Base-by-base conservation (phyloP, 2,113 vertebrate genomes). In the Varanus salvator region DNA sequence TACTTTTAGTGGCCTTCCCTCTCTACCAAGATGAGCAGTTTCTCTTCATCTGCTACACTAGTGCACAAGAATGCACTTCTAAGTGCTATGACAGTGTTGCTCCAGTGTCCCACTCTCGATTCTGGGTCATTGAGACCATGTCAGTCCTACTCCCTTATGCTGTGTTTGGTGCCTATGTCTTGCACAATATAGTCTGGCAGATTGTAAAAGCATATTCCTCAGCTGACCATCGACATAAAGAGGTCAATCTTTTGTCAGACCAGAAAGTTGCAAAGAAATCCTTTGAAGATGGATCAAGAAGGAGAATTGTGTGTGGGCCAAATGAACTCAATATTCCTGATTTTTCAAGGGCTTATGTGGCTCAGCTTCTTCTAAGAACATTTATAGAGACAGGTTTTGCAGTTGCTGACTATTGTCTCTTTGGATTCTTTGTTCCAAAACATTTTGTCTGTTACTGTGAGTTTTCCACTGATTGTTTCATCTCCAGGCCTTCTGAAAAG, bases 401-500 rank as follows among this genome's bases (percentile, higher is more conserved):
- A 21, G 96, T 95, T 31, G 96, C 96, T 14, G 98, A 99, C 8
- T 99, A 99, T 92, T 97, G 98, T 23, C 95, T 99, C 57, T 99
- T 98, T 68, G 98, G 99, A 0, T 98, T 99, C 93, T 91, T 97
- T 93, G 97, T 98, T 92, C 98, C 98, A 0, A 97, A 96, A 60
- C 95, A 96, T 8, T 98, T 98, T 91, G 97, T 98, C 31, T 99
- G 99, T 98, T 8, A 91, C 94, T 38, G 98, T 99, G n/a, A n/a
- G n/a, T n/a, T n/a, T n/a, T n/a, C n/a, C n/a, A n/a, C n/a, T 86
- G 98, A 99, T 91, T 99, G 99, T 87, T 99, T 98, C 5, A 96
- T 98, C 88, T 99, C 99, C 57, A 97, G 98, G 74, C 98, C 99
- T 92, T 99, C 98, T 0, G 99, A 99, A 96, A 99, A 99, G 94